phyloP scores from a whole-genome alignment of 2,113 vertebrate genomes.

The Puma concolor region DNA sequence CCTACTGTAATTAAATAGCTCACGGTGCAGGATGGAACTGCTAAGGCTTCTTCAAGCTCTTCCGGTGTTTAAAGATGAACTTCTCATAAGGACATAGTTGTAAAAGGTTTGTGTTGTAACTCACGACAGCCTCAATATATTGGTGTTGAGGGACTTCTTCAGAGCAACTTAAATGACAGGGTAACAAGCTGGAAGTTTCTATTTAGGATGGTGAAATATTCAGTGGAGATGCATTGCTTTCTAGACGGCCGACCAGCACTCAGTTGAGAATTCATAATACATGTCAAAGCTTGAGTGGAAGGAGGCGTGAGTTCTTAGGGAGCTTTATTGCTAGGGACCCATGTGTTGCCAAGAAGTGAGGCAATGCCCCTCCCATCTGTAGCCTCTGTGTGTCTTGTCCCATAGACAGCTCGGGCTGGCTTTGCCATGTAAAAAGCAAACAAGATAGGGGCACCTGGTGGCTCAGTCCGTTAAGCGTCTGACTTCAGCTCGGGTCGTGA shows the following conservation, averaged over 20 bases:
- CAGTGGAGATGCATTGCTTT: background rate
- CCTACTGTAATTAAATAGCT: conserved; percentile 7
- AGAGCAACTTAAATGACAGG: background rate
- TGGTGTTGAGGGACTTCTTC: background rate
- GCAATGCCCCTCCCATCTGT: background rate
- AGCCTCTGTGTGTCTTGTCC: background rate
- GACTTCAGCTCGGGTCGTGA: too few species aligned
- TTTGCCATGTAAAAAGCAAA: background rate
- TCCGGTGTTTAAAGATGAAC: background rate
- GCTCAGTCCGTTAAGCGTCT: too few species aligned
- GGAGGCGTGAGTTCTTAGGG: background rate
- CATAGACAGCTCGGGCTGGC: background rate
- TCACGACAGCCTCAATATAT: background rate
- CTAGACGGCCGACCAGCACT: background rate
- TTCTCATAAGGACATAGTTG: background rate
- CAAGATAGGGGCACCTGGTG: background rate
- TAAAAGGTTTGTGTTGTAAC: background rate
- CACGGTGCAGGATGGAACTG: background rate
- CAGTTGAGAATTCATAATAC: background rate
- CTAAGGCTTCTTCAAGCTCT: background rate
- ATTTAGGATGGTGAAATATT: background rate
- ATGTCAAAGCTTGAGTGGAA: background rate
- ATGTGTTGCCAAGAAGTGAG: background rate
- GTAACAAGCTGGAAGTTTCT: background rate
- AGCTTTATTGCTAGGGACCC: background rate